Conservation (phyloP, 2,113 vertebrate species). For the Collichthys lucidus region DNA sequence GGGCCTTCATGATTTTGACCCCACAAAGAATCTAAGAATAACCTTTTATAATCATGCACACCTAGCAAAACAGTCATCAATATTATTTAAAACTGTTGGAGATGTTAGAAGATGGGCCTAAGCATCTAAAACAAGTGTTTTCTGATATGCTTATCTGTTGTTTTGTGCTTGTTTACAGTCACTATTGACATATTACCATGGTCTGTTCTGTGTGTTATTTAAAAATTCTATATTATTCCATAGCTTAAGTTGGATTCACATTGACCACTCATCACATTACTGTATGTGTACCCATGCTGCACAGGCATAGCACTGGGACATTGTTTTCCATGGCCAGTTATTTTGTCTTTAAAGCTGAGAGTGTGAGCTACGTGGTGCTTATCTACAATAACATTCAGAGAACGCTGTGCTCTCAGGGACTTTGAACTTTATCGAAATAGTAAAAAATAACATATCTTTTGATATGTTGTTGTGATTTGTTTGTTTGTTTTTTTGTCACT, state of each 20-base stretch:
- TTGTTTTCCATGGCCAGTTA: slow-evolving; percentile 69
- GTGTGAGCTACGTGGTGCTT: slow-evolving; percentile 65
- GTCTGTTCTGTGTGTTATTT: slow-evolving; percentile 77
- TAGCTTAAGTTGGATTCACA: slow-evolving; percentile 61
- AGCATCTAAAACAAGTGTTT: slow-evolving; percentile 41
- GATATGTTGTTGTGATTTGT: slow-evolving; percentile 68
- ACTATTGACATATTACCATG: slow-evolving; percentile 51
- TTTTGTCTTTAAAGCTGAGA: slow-evolving; percentile 67
- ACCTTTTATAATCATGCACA: slow-evolving; percentile 15
- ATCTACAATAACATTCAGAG: slow-evolving; percentile 59
- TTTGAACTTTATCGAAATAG: slow-evolving; percentile 67
- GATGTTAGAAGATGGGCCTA: background rate
- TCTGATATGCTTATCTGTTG: slow-evolving; percentile 41
- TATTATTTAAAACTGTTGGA: background rate
- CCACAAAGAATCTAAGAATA: background rate
- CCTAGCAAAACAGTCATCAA: background rate
- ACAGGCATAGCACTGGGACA: slow-evolving; percentile 51
- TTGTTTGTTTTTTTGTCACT: slow-evolving; percentile 4
- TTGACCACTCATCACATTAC: slow-evolving; percentile 63
- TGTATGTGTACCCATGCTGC: slow-evolving; percentile 64
- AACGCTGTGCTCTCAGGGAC: slow-evolving; percentile 81
- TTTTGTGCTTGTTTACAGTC: slow-evolving; percentile 68
- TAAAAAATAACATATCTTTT: slow-evolving; percentile 44
- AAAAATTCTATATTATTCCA: slow-evolving; percentile 65
- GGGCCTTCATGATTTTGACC: slow-evolving; percentile 7